Evolutionary conservation across 2,888 invertebrate species (phyloP), one percentile per base, ranked within the genome.

Genomic region (Hoplodrina blanda): DNA sequence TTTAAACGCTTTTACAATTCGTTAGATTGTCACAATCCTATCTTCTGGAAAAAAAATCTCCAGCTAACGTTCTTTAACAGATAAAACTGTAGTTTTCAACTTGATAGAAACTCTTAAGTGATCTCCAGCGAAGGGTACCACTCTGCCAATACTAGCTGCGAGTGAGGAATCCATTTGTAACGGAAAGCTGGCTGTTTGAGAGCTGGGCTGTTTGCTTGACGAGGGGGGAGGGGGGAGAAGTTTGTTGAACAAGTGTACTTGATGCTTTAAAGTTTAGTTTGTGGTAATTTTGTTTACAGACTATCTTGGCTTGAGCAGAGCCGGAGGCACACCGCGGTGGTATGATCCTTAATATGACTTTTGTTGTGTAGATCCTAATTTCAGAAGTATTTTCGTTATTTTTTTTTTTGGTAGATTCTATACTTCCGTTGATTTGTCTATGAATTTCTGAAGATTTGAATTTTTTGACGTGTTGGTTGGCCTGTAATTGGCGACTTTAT

Each of bases 151-250:
- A 76, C 54, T n/a, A 73, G 20, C n/a, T 53, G 25, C 20, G 55
- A 73, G 56, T 52, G 46, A 69, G 54, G 66, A 70, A 70, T 80
- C 78, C 71, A 78, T 78, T 80, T 80, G 80, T 66, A 80, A 80
- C 66, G 76, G 76, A 65, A 75, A 74, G 61, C 80, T 69, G 61
- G 33, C 62, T 41, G 62, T 3, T 60, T 0, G 62, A 62, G 63
- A 44, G 62, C 25, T n/a, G 3, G 37, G 53, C 52, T 79, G 68
- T 80, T 62, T 77, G 59, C 69, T 55, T n/a, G 19, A 19, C 15
- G 0, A 33, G 4, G n/a, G 10, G 13, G 13, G 41, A 1, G 25
- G 25, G 49, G 11, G 54, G 44, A 13, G 13, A 10, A 2, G 61
- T 64, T 79, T 57, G 64, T 33, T 53, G 44, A 33, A 53, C 61